A percentile compares a stretch with the other conserved stretches of the same genome.
These are phyloP conservation scores for Spongilla lacustris DNA, from an alignment of 37 sponge, comb jelly and placozoan species.

Conservation along the genomic window DNA sequence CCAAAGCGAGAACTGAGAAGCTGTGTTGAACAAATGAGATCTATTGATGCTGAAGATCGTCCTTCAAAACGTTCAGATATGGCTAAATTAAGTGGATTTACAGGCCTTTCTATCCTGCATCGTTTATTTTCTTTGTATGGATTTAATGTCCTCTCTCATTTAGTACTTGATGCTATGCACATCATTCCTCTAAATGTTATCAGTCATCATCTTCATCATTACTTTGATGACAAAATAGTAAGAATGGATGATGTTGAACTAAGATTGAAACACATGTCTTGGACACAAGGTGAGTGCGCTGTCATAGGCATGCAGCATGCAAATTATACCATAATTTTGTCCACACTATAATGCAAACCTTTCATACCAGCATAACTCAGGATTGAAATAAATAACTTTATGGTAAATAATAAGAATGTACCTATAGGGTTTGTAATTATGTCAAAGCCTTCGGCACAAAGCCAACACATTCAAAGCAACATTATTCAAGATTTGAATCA, in stretches of 20 bases:
- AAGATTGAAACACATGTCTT: constrained; percentile 1
- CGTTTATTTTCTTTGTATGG: neutral
- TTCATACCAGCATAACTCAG: too few relatives aligned
- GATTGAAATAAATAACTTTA: too few relatives aligned
- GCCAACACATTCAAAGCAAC: too few relatives aligned
- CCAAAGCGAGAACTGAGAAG: too few relatives aligned
- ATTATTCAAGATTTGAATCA: too few relatives aligned
- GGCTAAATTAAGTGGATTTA: neutral
- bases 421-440: too few relatives aligned
- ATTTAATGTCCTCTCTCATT: constrained; percentile 1
- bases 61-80: neutral
- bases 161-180: constrained; percentile 42
- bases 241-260: neutral
- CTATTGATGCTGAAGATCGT: constrained; percentile 8
- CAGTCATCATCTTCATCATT: neutral
- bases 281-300: too few relatives aligned
- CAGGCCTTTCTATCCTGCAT: constrained; percentile 12
- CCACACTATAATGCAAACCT: neutral
- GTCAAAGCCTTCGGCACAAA: too few relatives aligned
- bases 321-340: neutral
- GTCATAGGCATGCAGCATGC: neutral
- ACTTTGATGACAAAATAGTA: neutral
- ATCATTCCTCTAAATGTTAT: neutral
- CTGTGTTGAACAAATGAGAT: constrained; percentile 2
- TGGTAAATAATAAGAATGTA: too few relatives aligned